Base-by-base conservation (phyloP, 2,888 invertebrate species). In the Yponomeuta evonymella region DNA sequence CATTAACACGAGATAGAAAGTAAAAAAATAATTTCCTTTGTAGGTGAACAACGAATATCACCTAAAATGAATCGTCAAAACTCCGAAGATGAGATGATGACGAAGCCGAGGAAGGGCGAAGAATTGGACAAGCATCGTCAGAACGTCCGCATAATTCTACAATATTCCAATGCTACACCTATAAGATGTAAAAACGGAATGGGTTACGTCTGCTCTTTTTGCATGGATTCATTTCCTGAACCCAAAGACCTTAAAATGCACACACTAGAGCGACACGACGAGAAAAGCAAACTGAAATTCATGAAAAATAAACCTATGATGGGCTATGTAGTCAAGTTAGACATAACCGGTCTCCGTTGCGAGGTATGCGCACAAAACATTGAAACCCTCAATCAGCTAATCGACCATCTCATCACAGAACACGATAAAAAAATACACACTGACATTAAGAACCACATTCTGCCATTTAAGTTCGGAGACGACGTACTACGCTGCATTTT, bases 311-410 rank as follows among this genome's bases (percentile, higher is more conserved):
- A 91, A 69, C 91, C 90, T 79, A 81, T 91, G 4, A 90, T 91
- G 71, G 90, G 90, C 73, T 89, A 91, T 71, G 91, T 91, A 0
- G 90, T 91, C 64, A 92, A 92, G 80, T 74, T 92, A 0, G 92
- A 92, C 73, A 89, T 92, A 2, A 91, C 92, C 0, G 74, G 90
- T 70, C 78, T 92, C 0, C 74, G 79, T 1, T 92, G 92, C 77
- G 86, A 78, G 1, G 80, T 89, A 0, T 92, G 92, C 78, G 74
- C 81, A 69, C 74, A 82, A 10, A 75, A 74, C 29, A 84, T 92
- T 85, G 83, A 78, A 30, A 89, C 90, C 71, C 80, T 92, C n/a
- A 83, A 79, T 75, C 84, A 89, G 58, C 77, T 92, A 0, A 90
- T 90, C 70, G 89, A 89, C 2, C 92, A 92, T 74, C 74, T 92